These are phyloP conservation scores for Margarornis squamiger DNA, from an alignment of 2,797 vertebrate species.

Conservation along the genomic window DNA sequence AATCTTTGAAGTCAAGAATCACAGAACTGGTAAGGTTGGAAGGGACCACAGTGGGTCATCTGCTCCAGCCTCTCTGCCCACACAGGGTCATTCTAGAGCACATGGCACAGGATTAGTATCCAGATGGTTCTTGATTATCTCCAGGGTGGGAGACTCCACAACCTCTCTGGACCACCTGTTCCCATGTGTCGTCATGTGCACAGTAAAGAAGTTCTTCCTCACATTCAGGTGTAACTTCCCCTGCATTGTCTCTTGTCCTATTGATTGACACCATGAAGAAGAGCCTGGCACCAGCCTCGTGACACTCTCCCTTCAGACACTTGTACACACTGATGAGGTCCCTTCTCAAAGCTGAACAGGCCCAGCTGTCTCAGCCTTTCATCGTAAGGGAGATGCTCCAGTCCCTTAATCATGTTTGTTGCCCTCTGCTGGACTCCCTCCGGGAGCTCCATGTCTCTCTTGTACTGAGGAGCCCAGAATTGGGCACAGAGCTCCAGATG, in stretches of 20 bases:
- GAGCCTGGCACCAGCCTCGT: not conserved
- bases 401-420: not conserved
- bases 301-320: not conserved
- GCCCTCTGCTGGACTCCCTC: fast-evolving
- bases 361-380: not conserved
- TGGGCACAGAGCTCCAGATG: not conserved
- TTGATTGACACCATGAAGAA: not conserved
- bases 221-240: not conserved
- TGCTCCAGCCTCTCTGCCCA: not conserved
- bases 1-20: not conserved
- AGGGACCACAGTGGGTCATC: not conserved
- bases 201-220: not conserved
- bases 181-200: no score
- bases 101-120: not conserved
- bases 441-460: not conserved
- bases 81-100: not conserved
- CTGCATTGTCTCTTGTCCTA: not conserved
- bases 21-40: not conserved
- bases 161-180: not conserved
- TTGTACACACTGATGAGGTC: not conserved
- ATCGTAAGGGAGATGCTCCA: not conserved
- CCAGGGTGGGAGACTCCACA: not conserved
- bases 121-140: not conserved
- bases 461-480: not conserved
- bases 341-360: not conserved